phyloP scores from a whole-genome alignment of 2,797 vertebrate genomes.

The Bradypus variegatus region DNA sequence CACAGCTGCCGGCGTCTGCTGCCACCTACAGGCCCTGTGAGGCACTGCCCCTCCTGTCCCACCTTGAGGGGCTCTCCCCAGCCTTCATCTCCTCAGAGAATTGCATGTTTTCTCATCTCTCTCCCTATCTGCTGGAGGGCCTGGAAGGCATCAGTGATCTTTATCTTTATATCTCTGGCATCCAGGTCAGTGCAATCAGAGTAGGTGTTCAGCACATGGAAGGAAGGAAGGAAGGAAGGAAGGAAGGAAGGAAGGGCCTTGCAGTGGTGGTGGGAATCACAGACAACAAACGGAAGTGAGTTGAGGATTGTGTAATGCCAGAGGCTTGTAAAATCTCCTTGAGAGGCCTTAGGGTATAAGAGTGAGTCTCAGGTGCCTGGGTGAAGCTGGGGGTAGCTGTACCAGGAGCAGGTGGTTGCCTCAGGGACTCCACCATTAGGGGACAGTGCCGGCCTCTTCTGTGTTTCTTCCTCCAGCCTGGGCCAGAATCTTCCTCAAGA shows the following conservation, averaged over 20 bases:
- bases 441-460: background rate
- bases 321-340: background rate
- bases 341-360: background rate
- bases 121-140: background rate
- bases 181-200: background rate
- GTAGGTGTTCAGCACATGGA: too few species aligned
- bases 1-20: constrained; percentile 57
- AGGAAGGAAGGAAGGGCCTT: background rate
- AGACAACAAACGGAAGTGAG: background rate
- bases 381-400: background rate
- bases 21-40: constrained; percentile 67
- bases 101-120: background rate
- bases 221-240: background rate
- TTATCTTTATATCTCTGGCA: background rate
- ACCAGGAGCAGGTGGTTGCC: background rate
- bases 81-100: background rate
- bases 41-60: background rate
- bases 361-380: background rate
- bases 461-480: background rate
- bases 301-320: background rate
- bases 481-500: constrained; percentile 78
- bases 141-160: background rate
- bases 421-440: background rate
- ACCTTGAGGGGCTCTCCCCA: fast-evolving
- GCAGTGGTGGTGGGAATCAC: background rate